A percentile compares a stretch with the other conserved stretches of the same genome.
Conservation (phyloP, 2,888 invertebrate genomes). For the Stratiomys singularior region DNA sequence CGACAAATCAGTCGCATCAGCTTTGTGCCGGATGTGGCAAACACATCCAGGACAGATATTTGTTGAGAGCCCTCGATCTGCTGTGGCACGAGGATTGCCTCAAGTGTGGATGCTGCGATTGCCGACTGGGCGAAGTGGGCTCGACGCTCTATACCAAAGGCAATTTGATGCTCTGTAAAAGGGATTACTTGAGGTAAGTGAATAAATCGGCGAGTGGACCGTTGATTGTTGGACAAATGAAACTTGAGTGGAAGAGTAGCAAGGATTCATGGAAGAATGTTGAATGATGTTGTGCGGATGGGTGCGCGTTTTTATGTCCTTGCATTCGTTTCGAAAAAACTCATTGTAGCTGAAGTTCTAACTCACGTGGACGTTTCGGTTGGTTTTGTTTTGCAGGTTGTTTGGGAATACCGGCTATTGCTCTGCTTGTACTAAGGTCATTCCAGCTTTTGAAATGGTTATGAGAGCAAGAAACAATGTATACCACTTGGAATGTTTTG, state of each 20-base stretch:
- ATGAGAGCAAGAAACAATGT: constrained; percentile 97
- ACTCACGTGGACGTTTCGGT: constrained; percentile 24
- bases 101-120: constrained; percentile 97
- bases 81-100: constrained; percentile 99
- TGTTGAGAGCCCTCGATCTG: constrained; percentile 91
- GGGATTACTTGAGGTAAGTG: constrained; percentile 90
- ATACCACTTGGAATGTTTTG: constrained; percentile 97
- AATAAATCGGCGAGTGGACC: not conserved
- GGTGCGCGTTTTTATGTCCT: not conserved
- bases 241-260: not conserved
- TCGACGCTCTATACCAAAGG: constrained; percentile 95
- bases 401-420: constrained; percentile 97
- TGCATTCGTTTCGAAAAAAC: not conserved
- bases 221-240: not conserved
- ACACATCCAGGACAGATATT: constrained; percentile 89
- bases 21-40: constrained; percentile 96
- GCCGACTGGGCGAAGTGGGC: constrained; percentile 95
- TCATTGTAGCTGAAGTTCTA: not conserved
- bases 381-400: constrained; percentile 71
- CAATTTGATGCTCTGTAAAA: constrained; percentile 93
- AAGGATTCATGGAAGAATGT: constrained; percentile 30
- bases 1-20: constrained; percentile 67
- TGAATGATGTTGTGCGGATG: not conserved
- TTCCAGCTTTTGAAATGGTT: constrained; percentile 99
- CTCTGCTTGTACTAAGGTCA: constrained; percentile 96